These are phyloP conservation scores for Rafetus swinhoei DNA, from an alignment of 2,113 vertebrate genomes.

Conservation along the genomic window DNA sequence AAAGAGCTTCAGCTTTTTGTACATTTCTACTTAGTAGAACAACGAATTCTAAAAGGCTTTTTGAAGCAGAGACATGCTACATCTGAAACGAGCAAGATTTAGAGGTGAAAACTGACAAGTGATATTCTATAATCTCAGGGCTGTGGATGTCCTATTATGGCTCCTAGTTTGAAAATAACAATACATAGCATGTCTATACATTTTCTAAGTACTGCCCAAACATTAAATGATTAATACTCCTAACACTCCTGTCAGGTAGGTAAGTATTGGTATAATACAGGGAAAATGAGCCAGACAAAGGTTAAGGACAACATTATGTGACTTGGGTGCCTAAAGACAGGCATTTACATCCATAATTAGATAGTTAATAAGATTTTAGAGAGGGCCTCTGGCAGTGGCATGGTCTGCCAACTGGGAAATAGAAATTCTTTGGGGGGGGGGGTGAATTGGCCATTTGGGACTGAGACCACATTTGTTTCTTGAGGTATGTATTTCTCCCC, in stretches of 20 bases:
- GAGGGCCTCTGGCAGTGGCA: background rate
- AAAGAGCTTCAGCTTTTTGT: background rate
- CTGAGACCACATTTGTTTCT: background rate
- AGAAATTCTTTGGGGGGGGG: rapidly evolving
- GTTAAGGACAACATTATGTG: background rate
- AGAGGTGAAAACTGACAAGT: background rate
- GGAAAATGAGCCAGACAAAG: background rate
- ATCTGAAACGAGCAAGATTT: slow-evolving; percentile 1
- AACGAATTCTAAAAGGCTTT: background rate
- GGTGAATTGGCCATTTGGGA: background rate
- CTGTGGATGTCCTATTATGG: background rate
- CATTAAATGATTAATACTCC: background rate
- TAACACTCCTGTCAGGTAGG: background rate
- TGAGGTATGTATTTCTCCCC: background rate
- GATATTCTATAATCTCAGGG: background rate
- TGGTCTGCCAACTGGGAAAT: background rate
- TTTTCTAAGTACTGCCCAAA: background rate
- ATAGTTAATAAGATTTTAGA: background rate
- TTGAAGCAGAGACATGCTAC: background rate
- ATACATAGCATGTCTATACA: background rate
- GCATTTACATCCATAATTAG: rapidly evolving
- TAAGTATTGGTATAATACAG: background rate
- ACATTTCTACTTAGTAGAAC: background rate
- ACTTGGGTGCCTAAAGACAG: background rate
- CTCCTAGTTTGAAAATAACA: background rate